phyloP scores from a whole-genome alignment of 2,113 vertebrate species.

The Callipepla squamata region DNA sequence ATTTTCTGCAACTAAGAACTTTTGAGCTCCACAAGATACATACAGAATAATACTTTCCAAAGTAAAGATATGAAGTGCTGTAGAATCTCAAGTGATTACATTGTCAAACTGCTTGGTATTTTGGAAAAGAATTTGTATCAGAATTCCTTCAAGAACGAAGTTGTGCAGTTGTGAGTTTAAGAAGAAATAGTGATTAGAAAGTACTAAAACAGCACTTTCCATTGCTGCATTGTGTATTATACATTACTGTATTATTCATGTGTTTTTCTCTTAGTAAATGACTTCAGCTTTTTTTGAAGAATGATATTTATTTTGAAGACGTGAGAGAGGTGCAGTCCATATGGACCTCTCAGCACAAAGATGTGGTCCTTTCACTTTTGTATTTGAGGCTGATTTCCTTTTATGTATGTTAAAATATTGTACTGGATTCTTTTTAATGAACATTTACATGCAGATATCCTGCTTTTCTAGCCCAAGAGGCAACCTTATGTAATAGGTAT shows the following conservation, averaged over 20 bases:
- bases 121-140: conserved; percentile 7
- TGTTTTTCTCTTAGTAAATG: not conserved
- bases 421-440: conserved; percentile 40
- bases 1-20: not conserved
- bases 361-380: not conserved
- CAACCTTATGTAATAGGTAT: conserved; percentile 47
- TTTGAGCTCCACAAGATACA: not conserved
- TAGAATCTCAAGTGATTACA: not conserved
- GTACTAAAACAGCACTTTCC: conserved; percentile 4
- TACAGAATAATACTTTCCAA: not conserved
- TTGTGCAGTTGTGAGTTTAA: not conserved
- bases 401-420: conserved; percentile 43
- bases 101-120: not conserved
- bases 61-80: not conserved
- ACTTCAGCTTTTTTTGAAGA: not conserved
- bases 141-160: conserved; percentile 13
- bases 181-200: not conserved
- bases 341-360: conserved; percentile 10
- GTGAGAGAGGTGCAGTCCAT: not conserved
- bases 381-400: conserved; percentile 16
- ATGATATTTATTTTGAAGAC: conserved; percentile 25
- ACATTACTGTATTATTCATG: conserved; percentile 38
- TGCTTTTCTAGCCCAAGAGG: conserved; percentile 39
- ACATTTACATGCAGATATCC: conserved; percentile 50
- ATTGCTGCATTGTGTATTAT: not conserved